Base-by-base conservation (phyloP, 2,113 vertebrate genomes). In the Chrysochloris asiatica region DNA sequence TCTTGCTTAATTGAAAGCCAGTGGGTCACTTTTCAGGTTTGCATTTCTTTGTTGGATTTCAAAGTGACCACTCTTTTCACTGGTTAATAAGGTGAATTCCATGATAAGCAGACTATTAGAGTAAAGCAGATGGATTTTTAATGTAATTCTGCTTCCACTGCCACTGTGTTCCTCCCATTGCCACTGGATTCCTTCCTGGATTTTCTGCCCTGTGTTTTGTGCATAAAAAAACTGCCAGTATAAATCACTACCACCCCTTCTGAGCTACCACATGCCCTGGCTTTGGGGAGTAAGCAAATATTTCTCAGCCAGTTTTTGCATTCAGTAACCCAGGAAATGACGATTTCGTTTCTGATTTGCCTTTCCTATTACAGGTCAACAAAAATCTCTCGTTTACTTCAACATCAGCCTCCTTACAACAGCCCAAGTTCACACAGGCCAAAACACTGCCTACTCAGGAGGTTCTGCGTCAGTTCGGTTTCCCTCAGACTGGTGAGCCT, bases 281-380 rank as follows among this genome's bases (percentile, higher is more conserved):
- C 90, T 87, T n/a, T 96, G 33, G 28, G 26, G 75, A 30, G 91
- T 97, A 94, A 97, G 95, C 93, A 95, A 85, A 93, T 92, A 94
- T 92, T 97, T 95, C 85, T 85, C 61, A 93, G 95, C 54, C 84
- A 86, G 36, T 45, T 95, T 54, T 98, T 98, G 94, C 96, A 95
- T 97, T 38, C 95, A 97, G 92, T 96, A 89, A 97, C 95, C 96
- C 95, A 97, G 97, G 96, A 98, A 98, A 96, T 97, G 96, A 97
- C 92, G 63, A 47, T 96, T 95, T 88, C 47, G 61, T 96, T 98
- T 95, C 89, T 98, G 95, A 97, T 98, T 96, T 97, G 96, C 90
- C 90, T 97, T 98, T 96, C 93, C 96, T 97, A 96, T 98, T 98
- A 90, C 97, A 99, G 99, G 95, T 95, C 8, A 98, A 98, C 97